Percentiles rank a stretch among this genome's conserved stretches.
Conservation (phyloP, 2,888 invertebrate genomes). For the Marronus borbonicus region DNA sequence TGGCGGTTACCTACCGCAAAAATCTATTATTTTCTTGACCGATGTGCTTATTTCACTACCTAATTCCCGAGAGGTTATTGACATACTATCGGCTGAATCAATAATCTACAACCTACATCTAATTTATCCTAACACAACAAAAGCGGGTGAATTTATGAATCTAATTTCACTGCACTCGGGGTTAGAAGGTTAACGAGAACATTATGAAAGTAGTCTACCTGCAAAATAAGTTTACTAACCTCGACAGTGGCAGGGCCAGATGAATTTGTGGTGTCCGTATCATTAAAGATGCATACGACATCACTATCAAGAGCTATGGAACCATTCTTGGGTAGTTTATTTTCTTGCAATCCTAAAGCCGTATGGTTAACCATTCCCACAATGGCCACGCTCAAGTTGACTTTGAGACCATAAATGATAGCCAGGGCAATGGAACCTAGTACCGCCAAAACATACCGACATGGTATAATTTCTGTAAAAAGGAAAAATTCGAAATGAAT, state of each 20-base stretch:
- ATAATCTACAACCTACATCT: no score
- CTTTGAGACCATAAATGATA: slow-evolving; percentile 86
- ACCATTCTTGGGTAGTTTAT: background rate
- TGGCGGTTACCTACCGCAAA: background rate
- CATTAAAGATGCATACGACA: slow-evolving; percentile 22
- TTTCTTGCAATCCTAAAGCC: slow-evolving; percentile 62
- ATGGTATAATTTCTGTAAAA: slow-evolving; percentile 46
- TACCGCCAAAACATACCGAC: slow-evolving; percentile 81
- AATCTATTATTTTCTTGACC: background rate
- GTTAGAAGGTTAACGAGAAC: no score
- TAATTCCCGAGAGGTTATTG: slow-evolving; percentile 9
- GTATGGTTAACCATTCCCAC: slow-evolving; percentile 88
- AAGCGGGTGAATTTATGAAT: no score
- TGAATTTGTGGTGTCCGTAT: slow-evolving; percentile 17
- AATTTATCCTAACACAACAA: no score
- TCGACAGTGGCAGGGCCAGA: slow-evolving; percentile 14
- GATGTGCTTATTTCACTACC: background rate
- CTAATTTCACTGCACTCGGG: no score
- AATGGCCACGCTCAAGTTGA: slow-evolving; percentile 86
- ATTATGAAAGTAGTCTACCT: no score
- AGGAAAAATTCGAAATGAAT: background rate
- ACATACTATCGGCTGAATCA: background rate
- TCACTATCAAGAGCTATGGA: slow-evolving; percentile 5
- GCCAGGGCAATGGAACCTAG: slow-evolving; percentile 85
- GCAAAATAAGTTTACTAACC: slow-evolving; percentile 18